Evolutionary conservation across 1,140 invertebrate species (phyloP), one percentile per base, ranked within the genome.

Genomic region (Papilio aristodemus): DNA sequence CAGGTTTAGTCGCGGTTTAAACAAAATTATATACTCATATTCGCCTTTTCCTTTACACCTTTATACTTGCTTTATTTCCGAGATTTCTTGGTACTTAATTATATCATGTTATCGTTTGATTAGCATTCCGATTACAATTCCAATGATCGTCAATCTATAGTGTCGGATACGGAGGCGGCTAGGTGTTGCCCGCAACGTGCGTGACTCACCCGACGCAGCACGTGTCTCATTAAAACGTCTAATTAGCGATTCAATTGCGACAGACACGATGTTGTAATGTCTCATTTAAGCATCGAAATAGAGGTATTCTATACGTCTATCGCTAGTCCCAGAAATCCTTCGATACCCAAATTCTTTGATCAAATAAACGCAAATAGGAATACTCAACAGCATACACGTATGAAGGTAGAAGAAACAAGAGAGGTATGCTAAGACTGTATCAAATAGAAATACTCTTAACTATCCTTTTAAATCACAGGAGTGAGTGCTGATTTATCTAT

Each of bases 191-290:
- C 10, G 17, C 36, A 39, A 36, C 36, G 32, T 39, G 59, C 59
- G 36, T 62, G 59, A 62, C 32, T 38, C 59, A 62, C 7, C 36
- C 9, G 11, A 6, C 17, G 32, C 58, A 36, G 32, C 58, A 37
- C 58, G 59, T 39, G 32, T 37, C 38, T 63, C 9, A 41, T 63
- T 25, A 38, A 63, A 63, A 11, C 38, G 11, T 22, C 37, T 41
- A 17, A 63, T 63, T 63, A 63, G 60, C 38, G 19, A 64, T 64
- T 41, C 10, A 64, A 43, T 64, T 64, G 60, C 19, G 39, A 64
- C 38, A 64, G 39, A 43, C 60, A 41, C 22, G 11, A 64, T 41
- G 60, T 43, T 39, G 60, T 54, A 22, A 54, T 54, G 46, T 4
- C 46, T 54, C 22, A 22, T 11, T 54, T 22, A 25, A 22, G 22